These are phyloP conservation scores for Eupithecia pulchellata DNA, from an alignment of 2,888 invertebrate genomes.

Conservation along the genomic window DNA sequence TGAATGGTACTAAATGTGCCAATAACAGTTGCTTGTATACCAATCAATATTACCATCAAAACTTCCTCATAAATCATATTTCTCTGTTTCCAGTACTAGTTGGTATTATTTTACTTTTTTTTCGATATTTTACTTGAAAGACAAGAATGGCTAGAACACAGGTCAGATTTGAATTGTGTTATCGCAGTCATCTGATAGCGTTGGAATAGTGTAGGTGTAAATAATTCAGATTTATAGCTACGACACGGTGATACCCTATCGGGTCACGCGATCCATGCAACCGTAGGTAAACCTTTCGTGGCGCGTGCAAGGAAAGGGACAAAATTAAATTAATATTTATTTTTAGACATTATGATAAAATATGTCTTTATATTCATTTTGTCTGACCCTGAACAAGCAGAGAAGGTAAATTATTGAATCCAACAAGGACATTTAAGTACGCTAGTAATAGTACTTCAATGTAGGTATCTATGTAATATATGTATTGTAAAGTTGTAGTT, in stretches of 20 bases:
- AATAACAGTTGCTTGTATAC: not conserved
- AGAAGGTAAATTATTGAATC: no score
- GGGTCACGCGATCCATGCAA: conserved; percentile 52
- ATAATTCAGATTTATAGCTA: conserved; percentile 52
- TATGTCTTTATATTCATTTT: no score
- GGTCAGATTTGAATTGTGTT: conserved; percentile 28
- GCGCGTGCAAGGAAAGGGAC: not conserved
- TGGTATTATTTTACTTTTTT: not conserved
- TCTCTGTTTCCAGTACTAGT: not conserved
- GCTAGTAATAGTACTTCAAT: no score
- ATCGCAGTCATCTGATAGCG: conserved; percentile 40
- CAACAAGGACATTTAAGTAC: no score
- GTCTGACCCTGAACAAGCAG: not conserved
- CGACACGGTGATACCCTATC: conserved; percentile 45
- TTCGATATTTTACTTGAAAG: conserved; percentile 27
- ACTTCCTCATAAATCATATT: conserved; percentile 7
- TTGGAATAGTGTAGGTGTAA: conserved; percentile 10
- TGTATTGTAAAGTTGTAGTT: no score
- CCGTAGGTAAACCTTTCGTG: conserved; percentile 27
- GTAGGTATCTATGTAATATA: no score
- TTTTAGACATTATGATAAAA: no score
- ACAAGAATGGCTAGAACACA: not conserved
- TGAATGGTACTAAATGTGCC: not conserved
- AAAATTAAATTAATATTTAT: no score
- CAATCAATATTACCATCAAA: not conserved